phyloP scores from a whole-genome alignment of 2,797 vertebrate species.

The Danio choprae region DNA sequence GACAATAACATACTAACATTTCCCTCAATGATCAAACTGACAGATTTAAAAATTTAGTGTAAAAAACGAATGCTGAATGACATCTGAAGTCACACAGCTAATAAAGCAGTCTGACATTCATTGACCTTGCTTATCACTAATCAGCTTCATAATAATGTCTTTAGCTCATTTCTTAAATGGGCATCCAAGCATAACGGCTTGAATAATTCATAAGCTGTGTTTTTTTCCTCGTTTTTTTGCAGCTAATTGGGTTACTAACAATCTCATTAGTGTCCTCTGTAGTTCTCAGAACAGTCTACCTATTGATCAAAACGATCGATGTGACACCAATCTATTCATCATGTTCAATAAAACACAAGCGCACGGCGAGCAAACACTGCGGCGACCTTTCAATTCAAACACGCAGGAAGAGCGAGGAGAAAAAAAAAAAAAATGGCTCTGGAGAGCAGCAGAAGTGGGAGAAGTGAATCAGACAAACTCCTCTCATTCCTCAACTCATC shows the following conservation, averaged over 20 bases:
- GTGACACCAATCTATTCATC: constrained; percentile 40
- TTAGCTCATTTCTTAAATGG: constrained; percentile 37
- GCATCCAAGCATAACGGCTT: constrained; percentile 20
- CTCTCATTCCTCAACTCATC: constrained; percentile 40
- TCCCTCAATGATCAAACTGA: background rate
- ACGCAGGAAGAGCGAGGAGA: background rate
- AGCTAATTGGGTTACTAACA: constrained; percentile 54
- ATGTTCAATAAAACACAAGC: constrained; percentile 23
- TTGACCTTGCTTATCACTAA: constrained; percentile 15
- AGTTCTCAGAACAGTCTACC: constrained; percentile 31
- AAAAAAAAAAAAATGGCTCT: background rate
- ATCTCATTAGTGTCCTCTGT: constrained; percentile 43
- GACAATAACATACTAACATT: too few relatives aligned
- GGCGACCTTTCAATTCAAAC: constrained; percentile 31
- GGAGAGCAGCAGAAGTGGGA: background rate
- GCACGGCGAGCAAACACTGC: constrained; percentile 14
- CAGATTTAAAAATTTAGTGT: background rate
- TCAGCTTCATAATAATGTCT: constrained; percentile 28
- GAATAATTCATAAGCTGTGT: constrained; percentile 48
- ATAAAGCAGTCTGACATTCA: constrained; percentile 24
- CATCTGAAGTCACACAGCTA: constrained; percentile 6
- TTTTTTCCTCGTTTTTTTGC: constrained; percentile 1
- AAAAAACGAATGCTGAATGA: background rate
- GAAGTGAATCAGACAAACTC: constrained; percentile 32
- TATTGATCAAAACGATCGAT: constrained; percentile 52